Percentiles rank a stretch among this genome's conserved stretches.
Evolutionary conservation across 35 echinoderm and acorn worm species (phyloP).

Genomic region (Apostichopus californicus): DNA sequence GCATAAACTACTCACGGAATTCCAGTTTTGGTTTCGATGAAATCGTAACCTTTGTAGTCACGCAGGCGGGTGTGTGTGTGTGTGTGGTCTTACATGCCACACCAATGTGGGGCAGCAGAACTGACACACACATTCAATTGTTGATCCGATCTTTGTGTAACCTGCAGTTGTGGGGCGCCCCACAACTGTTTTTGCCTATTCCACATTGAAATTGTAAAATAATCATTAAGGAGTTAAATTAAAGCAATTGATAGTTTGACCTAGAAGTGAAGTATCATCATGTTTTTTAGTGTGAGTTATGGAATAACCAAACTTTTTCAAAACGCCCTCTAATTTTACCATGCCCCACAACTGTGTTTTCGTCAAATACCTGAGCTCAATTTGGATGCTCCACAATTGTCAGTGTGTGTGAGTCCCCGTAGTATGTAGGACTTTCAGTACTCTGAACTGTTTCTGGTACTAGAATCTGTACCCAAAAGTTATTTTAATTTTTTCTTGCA

Average conservation of each 20-base stretch:
- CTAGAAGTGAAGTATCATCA: not conserved
- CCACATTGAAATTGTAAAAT: not conserved
- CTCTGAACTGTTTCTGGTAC: no score
- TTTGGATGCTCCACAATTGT: not conserved
- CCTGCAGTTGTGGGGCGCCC: constrained; percentile 26
- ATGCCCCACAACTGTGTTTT: constrained; percentile 27
- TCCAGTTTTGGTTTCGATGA: no score
- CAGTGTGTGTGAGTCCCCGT: not conserved
- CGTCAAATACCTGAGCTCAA: not conserved
- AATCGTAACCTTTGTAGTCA: no score
- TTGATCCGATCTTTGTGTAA: constrained; percentile 20
- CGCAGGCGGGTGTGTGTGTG: no score
- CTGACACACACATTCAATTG: constrained; percentile 21
- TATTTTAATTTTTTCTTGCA: no score
- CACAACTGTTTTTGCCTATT: constrained; percentile 12
- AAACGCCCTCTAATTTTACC: not conserved
- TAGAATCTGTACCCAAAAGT: no score
- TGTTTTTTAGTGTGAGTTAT: not conserved
- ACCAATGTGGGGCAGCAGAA: constrained; percentile 4
- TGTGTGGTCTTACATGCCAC: not conserved
- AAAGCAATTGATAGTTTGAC: not conserved
- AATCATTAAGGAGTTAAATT: not conserved
- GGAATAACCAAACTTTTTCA: not conserved
- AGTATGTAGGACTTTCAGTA: not conserved
- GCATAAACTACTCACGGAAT: no score